Conservation (phyloP, 2,888 invertebrate species). For the Leucoma salicis region DNA sequence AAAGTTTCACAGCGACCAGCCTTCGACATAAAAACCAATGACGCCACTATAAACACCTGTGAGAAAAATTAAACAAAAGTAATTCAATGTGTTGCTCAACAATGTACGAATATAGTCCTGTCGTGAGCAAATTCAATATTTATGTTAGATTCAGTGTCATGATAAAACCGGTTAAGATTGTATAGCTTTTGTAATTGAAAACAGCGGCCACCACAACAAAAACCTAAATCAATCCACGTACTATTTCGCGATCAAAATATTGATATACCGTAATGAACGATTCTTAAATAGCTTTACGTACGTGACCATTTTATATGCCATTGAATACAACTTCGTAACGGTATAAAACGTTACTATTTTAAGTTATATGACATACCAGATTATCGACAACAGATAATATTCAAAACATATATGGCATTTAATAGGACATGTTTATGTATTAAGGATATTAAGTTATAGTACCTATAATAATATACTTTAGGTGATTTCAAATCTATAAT, state of each 20-base stretch:
- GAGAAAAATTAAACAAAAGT: slow-evolving; percentile 75
- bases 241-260: slow-evolving; percentile 48
- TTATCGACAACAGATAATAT: slow-evolving; percentile 38
- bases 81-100: slow-evolving; percentile 43
- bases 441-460: neutral
- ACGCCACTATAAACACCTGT: slow-evolving; percentile 71
- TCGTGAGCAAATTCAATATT: slow-evolving; percentile 33
- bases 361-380: slow-evolving; percentile 47
- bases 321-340: slow-evolving; percentile 34
- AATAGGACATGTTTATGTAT: slow-evolving; percentile 7
- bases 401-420: slow-evolving; percentile 25
- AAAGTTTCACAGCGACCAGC: slow-evolving; percentile 73
- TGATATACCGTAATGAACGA: too few relatives aligned
- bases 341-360: slow-evolving; percentile 28
- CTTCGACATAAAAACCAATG: slow-evolving; percentile 75
- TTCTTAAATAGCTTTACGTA: slow-evolving; percentile 33
- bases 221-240: too few relatives aligned
- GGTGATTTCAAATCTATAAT: slow-evolving; percentile 5
- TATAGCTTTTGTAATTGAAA: slow-evolving; percentile 10
- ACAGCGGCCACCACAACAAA: too few relatives aligned
- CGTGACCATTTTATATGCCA: slow-evolving; percentile 47
- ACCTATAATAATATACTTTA: neutral
- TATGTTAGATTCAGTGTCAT: slow-evolving; percentile 24
- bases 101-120: slow-evolving; percentile 32
- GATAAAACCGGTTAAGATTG: slow-evolving; percentile 25